These are phyloP conservation scores for Antechinus stuartii DNA, from an alignment of 2,113 vertebrate species.

Conservation along the genomic window DNA sequence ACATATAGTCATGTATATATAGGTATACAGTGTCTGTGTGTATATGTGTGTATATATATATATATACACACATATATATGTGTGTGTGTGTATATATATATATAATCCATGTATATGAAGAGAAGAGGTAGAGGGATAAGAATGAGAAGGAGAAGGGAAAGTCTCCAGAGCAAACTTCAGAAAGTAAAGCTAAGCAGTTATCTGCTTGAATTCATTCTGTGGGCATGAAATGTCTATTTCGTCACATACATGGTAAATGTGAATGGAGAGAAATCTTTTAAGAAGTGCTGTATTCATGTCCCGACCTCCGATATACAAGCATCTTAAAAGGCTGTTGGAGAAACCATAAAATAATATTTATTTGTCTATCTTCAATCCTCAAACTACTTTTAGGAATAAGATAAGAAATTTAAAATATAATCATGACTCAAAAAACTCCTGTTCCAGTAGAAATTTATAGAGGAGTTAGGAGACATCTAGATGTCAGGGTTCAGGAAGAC, in stretches of 20 bases:
- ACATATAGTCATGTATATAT: no score
- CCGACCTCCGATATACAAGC: no score
- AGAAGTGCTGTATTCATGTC: constrained; percentile 11
- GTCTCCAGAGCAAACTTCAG: constrained; percentile 34
- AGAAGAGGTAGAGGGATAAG: not conserved
- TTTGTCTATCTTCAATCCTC: not conserved
- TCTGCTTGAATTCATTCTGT: not conserved
- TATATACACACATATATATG: not conserved
- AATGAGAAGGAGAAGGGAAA: not conserved
- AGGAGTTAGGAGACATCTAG: not conserved
- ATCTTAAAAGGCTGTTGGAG: no score
- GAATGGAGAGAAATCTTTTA: constrained; percentile 13
- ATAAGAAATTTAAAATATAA: not conserved
- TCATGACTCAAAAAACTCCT: constrained; percentile 1
- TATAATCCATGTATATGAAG: no score
- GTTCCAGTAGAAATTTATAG: not conserved
- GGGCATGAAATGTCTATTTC: constrained; percentile 17
- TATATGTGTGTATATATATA: not conserved
- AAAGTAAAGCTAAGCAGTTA: constrained; percentile 40
- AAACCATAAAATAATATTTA: no score
- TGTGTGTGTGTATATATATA: not conserved
- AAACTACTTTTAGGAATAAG: constrained; percentile 14
- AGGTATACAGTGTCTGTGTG: no score
- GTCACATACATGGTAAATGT: not conserved
- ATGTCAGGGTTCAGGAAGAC: no score